A percentile compares a stretch with the other conserved stretches of the same genome.
phyloP scores from a whole-genome alignment of 2,888 invertebrate species.

The Polylopha cassiicola region DNA sequence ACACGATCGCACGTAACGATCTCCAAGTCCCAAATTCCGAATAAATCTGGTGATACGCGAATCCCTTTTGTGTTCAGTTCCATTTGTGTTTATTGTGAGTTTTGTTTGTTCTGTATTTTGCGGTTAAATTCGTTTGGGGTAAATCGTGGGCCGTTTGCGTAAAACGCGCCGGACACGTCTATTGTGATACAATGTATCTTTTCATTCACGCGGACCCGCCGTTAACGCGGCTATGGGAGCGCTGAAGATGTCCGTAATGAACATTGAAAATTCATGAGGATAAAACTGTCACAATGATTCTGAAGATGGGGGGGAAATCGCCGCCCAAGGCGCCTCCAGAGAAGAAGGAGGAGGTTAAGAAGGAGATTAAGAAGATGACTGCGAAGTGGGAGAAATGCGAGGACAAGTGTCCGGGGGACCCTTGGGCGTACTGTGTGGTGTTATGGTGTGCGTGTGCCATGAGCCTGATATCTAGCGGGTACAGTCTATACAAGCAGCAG shows the following conservation, averaged over 20 bases:
- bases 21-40: slow-evolving; percentile 14
- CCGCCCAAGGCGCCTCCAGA: slow-evolving; percentile 39
- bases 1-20: slow-evolving; percentile 44
- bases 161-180: slow-evolving; percentile 35
- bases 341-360: slow-evolving; percentile 44
- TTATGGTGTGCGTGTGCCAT: slow-evolving; percentile 81
- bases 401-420: slow-evolving; percentile 57
- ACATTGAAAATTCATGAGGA: slow-evolving; percentile 37
- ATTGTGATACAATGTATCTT: slow-evolving; percentile 42
- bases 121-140: slow-evolving; percentile 26
- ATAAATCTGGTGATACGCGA: slow-evolving; percentile 9
- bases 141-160: slow-evolving; percentile 31
- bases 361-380: slow-evolving; percentile 35
- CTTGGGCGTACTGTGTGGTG: slow-evolving; percentile 69
- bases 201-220: slow-evolving; percentile 30
- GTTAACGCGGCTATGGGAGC: slow-evolving; percentile 26
- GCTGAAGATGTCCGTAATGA: slow-evolving; percentile 30
- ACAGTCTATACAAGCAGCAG: slow-evolving; percentile 77
- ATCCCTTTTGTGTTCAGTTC: slow-evolving; percentile 14
- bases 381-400: slow-evolving; percentile 60
- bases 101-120: slow-evolving; percentile 16
- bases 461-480: slow-evolving; percentile 79
- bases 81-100: slow-evolving; percentile 29
- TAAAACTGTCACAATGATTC: slow-evolving; percentile 51
- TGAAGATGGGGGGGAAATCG: slow-evolving; percentile 63